Evolutionary conservation across 1,140 invertebrate genomes (phyloP), one percentile per base, ranked within the genome.

Genomic region (Temnothorax nylanderi): DNA sequence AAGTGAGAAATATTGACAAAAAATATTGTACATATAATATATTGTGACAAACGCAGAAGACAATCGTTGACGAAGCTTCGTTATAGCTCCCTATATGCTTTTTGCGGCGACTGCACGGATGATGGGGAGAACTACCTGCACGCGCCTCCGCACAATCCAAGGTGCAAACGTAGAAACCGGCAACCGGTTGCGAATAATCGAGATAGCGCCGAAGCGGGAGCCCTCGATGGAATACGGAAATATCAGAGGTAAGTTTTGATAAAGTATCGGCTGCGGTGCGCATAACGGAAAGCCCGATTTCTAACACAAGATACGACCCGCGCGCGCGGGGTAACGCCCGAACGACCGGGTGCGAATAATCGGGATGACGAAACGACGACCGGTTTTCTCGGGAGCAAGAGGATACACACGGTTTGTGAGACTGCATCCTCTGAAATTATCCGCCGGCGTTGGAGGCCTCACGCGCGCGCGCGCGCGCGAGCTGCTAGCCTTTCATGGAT

Each of bases 341-440:
- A 71, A 76, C 71, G 75, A 82, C 71, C 71, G 85, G 77, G 76
- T 86, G 76, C 75, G 74, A 87, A 89, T 87, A 90, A 90, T 90
- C 89, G 78, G 78, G 78, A 90, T 90, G 89, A 90, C 88, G 89
- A 90, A 90, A 90, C 85, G 80, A 80, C 88, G 89, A 90, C 89
- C 89, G 88, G 89, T 90, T 89, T 89, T 90, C 89, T 87, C 85
- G 51, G 58, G 78, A 69, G 80, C 77, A 85, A 85, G 78, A 85
- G 58, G 82, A 90, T 90, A 54, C 51, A 87, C 34, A 60, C n/a
- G 54, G 65, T 87, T 87, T 41, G 26, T 1, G 51, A 87, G 67
- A 64, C 76, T 85, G 80, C 78, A 87, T 90, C 78, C 78, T 87
- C 72, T 87, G 71, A 74, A 89, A 89, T 84, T 34, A 82, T 74